A percentile compares a stretch with the other conserved stretches of the same genome.
Evolutionary conservation across 2,113 vertebrate genomes (phyloP).

Genomic region (Acanthisitta chloris): DNA sequence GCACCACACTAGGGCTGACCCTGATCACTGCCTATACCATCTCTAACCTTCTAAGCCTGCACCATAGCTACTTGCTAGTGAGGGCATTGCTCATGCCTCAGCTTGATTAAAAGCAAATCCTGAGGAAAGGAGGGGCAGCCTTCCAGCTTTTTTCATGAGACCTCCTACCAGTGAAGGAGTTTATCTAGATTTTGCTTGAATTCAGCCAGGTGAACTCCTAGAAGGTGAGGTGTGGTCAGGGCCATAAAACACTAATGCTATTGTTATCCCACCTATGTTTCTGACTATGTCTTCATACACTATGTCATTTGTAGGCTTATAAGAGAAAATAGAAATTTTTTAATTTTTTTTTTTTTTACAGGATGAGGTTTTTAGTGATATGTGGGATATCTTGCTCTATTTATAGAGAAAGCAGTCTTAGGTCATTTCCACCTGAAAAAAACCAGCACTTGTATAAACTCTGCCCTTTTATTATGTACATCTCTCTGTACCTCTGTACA

Average conservation of each 20-base stretch:
- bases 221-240: not conserved
- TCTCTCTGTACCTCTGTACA: not conserved
- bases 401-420: not conserved
- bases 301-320: not conserved
- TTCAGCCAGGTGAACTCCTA: not conserved
- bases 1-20: not conserved
- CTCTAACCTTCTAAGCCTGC: not conserved
- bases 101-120: not conserved
- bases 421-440: not conserved
- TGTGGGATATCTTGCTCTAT: not conserved
- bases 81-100: not conserved
- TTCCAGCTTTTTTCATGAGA: not conserved
- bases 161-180: not conserved
- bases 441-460: not conserved
- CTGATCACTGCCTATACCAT: no score
- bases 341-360: not conserved
- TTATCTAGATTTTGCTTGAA: not conserved
- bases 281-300: not conserved
- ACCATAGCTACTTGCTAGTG: not conserved
- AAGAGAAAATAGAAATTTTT: not conserved
- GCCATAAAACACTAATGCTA: not conserved
- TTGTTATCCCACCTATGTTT: not conserved
- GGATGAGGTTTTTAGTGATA: not conserved
- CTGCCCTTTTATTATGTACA: not conserved
- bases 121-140: not conserved